phyloP scores from a whole-genome alignment of 2,113 vertebrate species.

The Xenus cinereus region DNA sequence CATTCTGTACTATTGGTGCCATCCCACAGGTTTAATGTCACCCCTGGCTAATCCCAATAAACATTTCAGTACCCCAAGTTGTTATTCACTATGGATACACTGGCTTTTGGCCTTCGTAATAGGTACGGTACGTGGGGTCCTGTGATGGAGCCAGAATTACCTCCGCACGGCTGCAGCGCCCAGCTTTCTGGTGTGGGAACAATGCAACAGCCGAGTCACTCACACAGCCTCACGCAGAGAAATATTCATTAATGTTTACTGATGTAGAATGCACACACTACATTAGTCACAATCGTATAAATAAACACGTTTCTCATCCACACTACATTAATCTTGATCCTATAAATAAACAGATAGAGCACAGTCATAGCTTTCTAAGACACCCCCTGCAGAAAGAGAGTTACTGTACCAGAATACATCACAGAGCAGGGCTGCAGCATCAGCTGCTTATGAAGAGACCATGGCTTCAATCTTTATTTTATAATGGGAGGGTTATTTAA shows the following conservation, averaged over 20 bases:
- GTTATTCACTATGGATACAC: neutral
- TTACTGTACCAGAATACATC: neutral
- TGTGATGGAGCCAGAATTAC: neutral
- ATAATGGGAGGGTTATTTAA: neutral
- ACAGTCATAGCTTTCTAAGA: neutral
- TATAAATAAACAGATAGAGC: conserved; percentile 50
- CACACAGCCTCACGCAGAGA: neutral
- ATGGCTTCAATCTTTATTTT: neutral
- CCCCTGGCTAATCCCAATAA: neutral
- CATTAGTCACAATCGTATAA: conserved; percentile 64
- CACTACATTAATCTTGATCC: conserved; percentile 59
- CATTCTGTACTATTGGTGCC: neutral
- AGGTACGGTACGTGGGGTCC: neutral
- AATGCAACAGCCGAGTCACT: neutral
- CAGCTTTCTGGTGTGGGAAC: neutral
- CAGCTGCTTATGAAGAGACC: neutral
- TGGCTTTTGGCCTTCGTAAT: neutral
- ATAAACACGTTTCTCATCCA: conserved; percentile 57
- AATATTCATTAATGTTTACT: conserved; percentile 53
- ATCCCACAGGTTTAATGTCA: neutral
- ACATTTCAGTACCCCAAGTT: neutral
- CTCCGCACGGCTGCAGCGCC: neutral
- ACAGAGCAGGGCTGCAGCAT: neutral
- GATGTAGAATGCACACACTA: conserved; percentile 50
- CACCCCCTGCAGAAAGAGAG: neutral